These are phyloP conservation scores for Lydus trimaculatus DNA, from an alignment of 2,888 invertebrate species.

Conservation along the genomic window DNA sequence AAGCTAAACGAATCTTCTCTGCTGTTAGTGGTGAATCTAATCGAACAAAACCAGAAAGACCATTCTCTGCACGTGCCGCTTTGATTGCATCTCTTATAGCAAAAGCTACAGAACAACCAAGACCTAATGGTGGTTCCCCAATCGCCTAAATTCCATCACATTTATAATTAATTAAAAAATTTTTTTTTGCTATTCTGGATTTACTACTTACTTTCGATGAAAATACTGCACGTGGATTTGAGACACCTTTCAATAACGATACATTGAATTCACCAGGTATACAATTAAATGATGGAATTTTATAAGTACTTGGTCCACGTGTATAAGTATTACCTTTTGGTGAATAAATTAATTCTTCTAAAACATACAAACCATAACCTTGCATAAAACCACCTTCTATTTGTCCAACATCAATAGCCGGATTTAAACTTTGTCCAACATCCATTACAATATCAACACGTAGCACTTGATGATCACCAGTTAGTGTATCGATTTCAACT, in stretches of 20 bases:
- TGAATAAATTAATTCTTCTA: conserved; percentile 90
- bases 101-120: conserved; percentile 85
- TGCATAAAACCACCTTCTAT: conserved; percentile 95
- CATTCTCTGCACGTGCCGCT: conserved; percentile 78
- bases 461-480: conserved; percentile 90
- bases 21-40: conserved; percentile 88
- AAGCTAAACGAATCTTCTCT: conserved; percentile 90
- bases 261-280: conserved; percentile 94
- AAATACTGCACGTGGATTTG: conserved; percentile 90
- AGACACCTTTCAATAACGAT: conserved; percentile 86
- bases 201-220: conserved; percentile 83
- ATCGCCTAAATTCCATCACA: conserved; percentile 74
- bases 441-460: conserved; percentile 97
- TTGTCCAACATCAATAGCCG: conserved; percentile 96
- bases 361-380: conserved; percentile 90
- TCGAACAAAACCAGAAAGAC: conserved; percentile 66
- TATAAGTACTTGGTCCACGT: conserved; percentile 92
- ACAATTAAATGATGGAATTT: conserved; percentile 91
- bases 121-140: conserved; percentile 93
- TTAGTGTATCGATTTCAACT: conserved; percentile 93
- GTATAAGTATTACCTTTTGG: conserved; percentile 83
- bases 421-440: conserved; percentile 90
- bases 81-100: conserved; percentile 89
- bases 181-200: conserved; percentile 67
- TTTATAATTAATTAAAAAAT: conserved; percentile 1